These are phyloP conservation scores for Phoebastria nigripes DNA, from an alignment of 2,797 vertebrate genomes.

Conservation along the genomic window DNA sequence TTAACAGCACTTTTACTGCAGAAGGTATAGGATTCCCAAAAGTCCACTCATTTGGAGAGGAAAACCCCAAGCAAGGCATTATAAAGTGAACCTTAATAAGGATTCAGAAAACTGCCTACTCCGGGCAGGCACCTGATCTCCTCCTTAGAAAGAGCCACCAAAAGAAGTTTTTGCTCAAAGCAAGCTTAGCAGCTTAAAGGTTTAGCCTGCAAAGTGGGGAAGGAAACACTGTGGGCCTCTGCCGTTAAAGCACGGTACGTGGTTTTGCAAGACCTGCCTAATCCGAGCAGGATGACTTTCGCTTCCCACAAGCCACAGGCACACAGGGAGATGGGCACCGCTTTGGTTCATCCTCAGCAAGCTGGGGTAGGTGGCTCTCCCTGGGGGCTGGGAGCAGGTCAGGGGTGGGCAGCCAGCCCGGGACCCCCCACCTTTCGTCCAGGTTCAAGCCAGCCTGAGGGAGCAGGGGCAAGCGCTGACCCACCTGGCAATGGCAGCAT, in stretches of 20 bases:
- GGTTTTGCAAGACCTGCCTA: neutral
- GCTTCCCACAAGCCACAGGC: neutral
- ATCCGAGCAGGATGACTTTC: neutral
- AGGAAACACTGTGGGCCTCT: rapidly evolving
- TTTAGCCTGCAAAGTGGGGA: neutral
- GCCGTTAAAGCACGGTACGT: rapidly evolving
- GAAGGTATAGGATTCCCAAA: neutral
- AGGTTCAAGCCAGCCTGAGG: neutral
- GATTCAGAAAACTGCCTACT: neutral
- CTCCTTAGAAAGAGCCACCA: neutral
- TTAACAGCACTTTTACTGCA: neutral
- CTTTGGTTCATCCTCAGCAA: neutral
- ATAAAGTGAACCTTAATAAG: neutral
- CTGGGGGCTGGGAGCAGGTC: neutral
- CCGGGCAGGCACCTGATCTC: neutral
- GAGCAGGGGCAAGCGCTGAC: neutral
- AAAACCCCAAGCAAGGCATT: neutral
- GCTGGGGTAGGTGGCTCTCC: neutral
- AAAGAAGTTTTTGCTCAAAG: neutral
- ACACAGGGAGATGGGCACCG: rapidly evolving
- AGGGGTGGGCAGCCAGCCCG: neutral
- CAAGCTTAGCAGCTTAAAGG: neutral
- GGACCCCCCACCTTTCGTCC: neutral
- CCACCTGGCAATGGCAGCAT: rapidly evolving
- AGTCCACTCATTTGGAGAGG: neutral